Evolutionary conservation across 2,888 invertebrate species (phyloP), one percentile per base, ranked within the genome.

Genomic region (Drosophila meridiana): DNA sequence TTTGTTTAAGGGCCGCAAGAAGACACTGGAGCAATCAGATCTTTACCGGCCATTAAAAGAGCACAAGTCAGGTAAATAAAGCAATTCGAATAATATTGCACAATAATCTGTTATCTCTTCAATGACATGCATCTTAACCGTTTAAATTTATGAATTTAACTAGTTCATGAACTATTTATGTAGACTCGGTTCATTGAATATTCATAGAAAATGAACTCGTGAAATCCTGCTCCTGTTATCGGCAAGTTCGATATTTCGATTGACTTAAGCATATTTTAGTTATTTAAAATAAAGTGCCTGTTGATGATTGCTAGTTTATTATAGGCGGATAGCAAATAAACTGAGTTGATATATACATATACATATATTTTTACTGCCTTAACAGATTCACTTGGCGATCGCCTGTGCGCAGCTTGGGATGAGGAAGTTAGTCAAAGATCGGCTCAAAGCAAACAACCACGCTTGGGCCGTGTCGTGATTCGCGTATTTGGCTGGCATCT

Each of bases 11-110:
- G 98, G 97, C 0, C 95, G 95, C 82, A 94, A 94, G 65, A 95
- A 96, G 85, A 95, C 96, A 47, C 92, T 98, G 63, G 96, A 96
- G 76, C 94, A 95, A 48, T 94, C 95, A 47, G 98, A 98, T 92
- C 93, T 98, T 48, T 96, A 96, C 87, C 95, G 95, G 81, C 95
- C 97, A 0, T 94, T 96, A 55, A 93, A 93, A 55, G 94, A 94
- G 26, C 97, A 97, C 92, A 94, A 95, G 87, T 97, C 97, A n/a
- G 92, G 93, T 93, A 82, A 87, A 80, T 55, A 5, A 40, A 14
- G 9, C 6, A 20, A 5, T 14, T 2, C 28, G 1, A 40, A 26
- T 26, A 26, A 53, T 38, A 28, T 14, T 20, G 2, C 8, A 8
- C 6, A 36, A 14, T 36, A 26, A 53, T 14, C 9, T 32, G 3